phyloP scores from a whole-genome alignment of 2,797 vertebrate species.

The Notolepis coatsorum region DNA sequence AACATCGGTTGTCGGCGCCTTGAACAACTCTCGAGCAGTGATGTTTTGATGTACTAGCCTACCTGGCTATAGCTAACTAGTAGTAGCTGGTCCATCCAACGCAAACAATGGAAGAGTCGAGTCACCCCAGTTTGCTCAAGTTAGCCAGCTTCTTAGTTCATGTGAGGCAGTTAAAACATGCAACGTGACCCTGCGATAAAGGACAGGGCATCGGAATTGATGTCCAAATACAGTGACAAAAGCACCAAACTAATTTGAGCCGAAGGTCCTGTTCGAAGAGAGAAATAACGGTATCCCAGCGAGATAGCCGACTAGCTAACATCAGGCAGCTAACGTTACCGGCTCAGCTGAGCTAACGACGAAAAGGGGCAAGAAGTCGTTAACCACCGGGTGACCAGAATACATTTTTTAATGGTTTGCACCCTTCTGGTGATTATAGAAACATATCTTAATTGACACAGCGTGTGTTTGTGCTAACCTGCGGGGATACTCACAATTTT shows the following conservation, averaged over 20 bases:
- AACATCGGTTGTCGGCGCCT: neutral
- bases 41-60: conserved; percentile 75
- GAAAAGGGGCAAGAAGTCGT: conserved; percentile 25
- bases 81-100: conserved; percentile 55
- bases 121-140: conserved; percentile 53
- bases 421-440: accelerated
- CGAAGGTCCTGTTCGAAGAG: neutral
- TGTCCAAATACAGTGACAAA: neutral
- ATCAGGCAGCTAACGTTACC: conserved; percentile 41
- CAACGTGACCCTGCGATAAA: accelerated
- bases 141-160: conserved; percentile 17
- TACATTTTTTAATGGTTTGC: accelerated
- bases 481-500: conserved; percentile 9
- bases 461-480: neutral
- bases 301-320: conserved; percentile 66
- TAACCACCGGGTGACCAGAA: neutral
- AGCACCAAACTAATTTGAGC: conserved; percentile 6
- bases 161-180: neutral
- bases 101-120: conserved; percentile 80
- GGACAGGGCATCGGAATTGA: accelerated
- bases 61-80: conserved; percentile 69
- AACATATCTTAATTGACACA: accelerated
- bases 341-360: conserved; percentile 64
- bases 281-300: conserved; percentile 58
- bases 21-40: conserved; percentile 51